Evolutionary conservation across 2,797 vertebrate genomes (phyloP), one percentile per base, ranked within the genome.

Genomic region (Megalops cyprinoides): DNA sequence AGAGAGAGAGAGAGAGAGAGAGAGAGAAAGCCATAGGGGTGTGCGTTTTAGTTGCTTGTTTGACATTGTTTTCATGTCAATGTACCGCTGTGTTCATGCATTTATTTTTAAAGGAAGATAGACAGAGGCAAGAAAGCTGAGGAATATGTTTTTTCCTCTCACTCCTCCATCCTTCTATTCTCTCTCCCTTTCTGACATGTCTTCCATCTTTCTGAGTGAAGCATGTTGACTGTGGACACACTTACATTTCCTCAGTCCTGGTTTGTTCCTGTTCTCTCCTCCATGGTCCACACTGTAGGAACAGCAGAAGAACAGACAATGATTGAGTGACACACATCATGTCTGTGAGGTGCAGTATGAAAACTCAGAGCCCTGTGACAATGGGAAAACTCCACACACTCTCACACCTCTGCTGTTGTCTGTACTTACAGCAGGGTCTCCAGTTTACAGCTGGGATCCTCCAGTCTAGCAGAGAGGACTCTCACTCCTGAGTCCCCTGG

Each of bases 161-260:
- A 0, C 12, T 53, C 12, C 51, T 7, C 9, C 53, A 10, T 53
- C 51, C 6, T 51, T 0, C 51, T 53, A 10, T 48, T 4, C 4
- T 10, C 46, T 48, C 12, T 53, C n/a, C n/a, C n/a, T n/a, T n/a
- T n/a, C n/a, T n/a, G n/a, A n/a, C n/a, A n/a, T n/a, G n/a, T n/a
- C n/a, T n/a, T n/a, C n/a, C n/a, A n/a, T n/a, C n/a, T n/a, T n/a
- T n/a, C n/a, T n/a, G n/a, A n/a, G n/a, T n/a, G n/a, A n/a, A n/a
- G n/a, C n/a, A n/a, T n/a, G n/a, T n/a, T n/a, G n/a, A n/a, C n/a
- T n/a, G n/a, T n/a, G n/a, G n/a, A n/a, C n/a, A 8, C 51, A 53
- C 75, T 55, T 23, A 76, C 75, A 76, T 23, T 58, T 76, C 15
- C 53, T 49, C 75, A 76, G 75, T 15, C 75, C 75, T 37, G 75